Percentiles rank a stretch among this genome's conserved stretches.
phyloP scores from a whole-genome alignment of 2,797 vertebrate species.

The Chromis chromis region DNA sequence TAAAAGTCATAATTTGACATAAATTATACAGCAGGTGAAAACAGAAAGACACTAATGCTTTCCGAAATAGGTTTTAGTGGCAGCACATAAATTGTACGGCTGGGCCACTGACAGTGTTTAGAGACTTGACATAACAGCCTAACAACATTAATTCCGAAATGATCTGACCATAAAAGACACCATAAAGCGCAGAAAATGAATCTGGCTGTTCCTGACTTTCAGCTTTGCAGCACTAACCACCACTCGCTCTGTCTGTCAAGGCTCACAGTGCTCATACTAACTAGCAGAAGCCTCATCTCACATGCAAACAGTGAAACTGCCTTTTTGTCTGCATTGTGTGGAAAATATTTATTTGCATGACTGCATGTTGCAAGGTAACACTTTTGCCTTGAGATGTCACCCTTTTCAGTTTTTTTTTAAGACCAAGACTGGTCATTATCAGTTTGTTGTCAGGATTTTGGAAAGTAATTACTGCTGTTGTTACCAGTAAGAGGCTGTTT shows the following conservation, averaged over 20 bases:
- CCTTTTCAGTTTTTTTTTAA: constrained; percentile 36
- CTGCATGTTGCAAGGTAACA: constrained; percentile 76
- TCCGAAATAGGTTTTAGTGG: constrained; percentile 34
- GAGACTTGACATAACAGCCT: constrained; percentile 43
- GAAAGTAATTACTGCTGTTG: constrained; percentile 41
- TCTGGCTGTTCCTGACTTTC: constrained; percentile 65
- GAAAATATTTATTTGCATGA: constrained; percentile 69
- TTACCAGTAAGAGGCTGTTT: constrained; percentile 28
- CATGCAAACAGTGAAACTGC: constrained; percentile 30
- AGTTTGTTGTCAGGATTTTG: constrained; percentile 45
- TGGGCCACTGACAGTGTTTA: constrained; percentile 25
- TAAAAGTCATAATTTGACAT: constrained; percentile 25
- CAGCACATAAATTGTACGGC: constrained; percentile 25
- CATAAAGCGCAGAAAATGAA: constrained; percentile 49
- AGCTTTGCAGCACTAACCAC: constrained; percentile 77
- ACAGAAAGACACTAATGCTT: constrained; percentile 14
- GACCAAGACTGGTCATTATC: constrained; percentile 47
- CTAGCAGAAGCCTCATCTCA: constrained; percentile 57
- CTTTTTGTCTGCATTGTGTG: constrained; percentile 48
- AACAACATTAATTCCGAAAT: constrained; percentile 54
- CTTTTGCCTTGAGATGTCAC: constrained; percentile 82
- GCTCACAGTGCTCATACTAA: constrained; percentile 71
- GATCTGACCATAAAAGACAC: constrained; percentile 52
- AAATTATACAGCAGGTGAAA: constrained; percentile 18
- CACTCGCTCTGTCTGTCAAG: constrained; percentile 70